A percentile compares a stretch with the other conserved stretches of the same genome.
Conservation (phyloP, 2,113 vertebrate species). For the Trichomycterus rosablanca region DNA sequence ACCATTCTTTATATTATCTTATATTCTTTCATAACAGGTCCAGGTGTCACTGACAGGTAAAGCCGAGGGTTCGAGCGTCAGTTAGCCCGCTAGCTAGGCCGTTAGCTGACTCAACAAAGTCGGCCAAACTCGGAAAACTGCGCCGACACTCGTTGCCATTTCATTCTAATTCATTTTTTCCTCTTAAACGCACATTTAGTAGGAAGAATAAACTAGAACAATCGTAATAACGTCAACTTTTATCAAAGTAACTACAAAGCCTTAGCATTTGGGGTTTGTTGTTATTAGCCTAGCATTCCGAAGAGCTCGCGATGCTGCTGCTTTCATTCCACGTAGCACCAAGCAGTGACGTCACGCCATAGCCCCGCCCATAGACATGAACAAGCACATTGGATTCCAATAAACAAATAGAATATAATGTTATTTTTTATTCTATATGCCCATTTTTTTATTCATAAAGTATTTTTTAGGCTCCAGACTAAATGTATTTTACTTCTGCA, state of each 20-base stretch:
- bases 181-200: neutral
- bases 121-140: neutral
- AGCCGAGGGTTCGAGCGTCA: neutral
- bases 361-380: neutral
- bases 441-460: no score
- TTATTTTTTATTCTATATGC: no score
- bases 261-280: constrained; percentile 58
- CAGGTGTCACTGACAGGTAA: neutral
- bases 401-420: no score
- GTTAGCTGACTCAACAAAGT: neutral
- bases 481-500: no score
- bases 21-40: neutral
- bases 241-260: constrained; percentile 5
- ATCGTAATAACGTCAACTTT: neutral
- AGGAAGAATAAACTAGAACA: neutral
- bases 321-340: constrained; percentile 71
- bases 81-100: neutral
- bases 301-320: constrained; percentile 43
- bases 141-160: neutral
- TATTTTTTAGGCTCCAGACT: no score
- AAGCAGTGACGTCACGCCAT: constrained; percentile 34
- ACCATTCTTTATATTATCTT: neutral
- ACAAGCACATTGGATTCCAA: neutral
- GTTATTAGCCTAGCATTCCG: constrained; percentile 46
- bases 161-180: neutral